phyloP scores from a whole-genome alignment of 2,113 vertebrate genomes.

The Psittacara wagleri region DNA sequence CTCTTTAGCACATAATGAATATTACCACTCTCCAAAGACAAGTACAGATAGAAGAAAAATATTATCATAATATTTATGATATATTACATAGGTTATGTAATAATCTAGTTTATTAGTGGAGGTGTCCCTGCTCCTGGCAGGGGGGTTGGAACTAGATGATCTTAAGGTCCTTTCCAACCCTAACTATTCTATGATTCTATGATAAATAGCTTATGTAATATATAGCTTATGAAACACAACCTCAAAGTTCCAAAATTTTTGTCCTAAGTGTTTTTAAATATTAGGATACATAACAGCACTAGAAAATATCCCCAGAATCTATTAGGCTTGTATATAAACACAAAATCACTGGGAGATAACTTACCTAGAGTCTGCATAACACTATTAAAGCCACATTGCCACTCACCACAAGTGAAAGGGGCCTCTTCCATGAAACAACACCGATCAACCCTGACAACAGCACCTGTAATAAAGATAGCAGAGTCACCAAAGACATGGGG shows the following conservation, averaged over 20 bases:
- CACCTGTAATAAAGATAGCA: conserved; percentile 79
- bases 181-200: too few relatives aligned
- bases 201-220: too few relatives aligned
- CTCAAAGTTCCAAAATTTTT: background rate
- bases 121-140: too few relatives aligned
- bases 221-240: background rate
- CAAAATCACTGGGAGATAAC: background rate
- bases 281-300: background rate
- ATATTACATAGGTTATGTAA: too few relatives aligned
- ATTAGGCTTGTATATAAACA: background rate
- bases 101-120: too few relatives aligned
- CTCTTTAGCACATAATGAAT: background rate
- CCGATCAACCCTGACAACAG: conserved; percentile 95
- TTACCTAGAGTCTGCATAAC: background rate
- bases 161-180: too few relatives aligned
- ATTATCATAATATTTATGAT: background rate
- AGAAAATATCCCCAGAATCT: background rate
- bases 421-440: conserved; percentile 98
- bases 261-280: background rate
- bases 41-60: background rate
- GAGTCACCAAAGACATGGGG: background rate
- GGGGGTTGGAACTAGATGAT: too few relatives aligned
- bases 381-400: background rate
- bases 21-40: background rate
- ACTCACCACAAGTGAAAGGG: conserved; percentile 97